These are phyloP conservation scores for Liodrosophila aerea DNA, from an alignment of 2,888 invertebrate species.

Conservation along the genomic window DNA sequence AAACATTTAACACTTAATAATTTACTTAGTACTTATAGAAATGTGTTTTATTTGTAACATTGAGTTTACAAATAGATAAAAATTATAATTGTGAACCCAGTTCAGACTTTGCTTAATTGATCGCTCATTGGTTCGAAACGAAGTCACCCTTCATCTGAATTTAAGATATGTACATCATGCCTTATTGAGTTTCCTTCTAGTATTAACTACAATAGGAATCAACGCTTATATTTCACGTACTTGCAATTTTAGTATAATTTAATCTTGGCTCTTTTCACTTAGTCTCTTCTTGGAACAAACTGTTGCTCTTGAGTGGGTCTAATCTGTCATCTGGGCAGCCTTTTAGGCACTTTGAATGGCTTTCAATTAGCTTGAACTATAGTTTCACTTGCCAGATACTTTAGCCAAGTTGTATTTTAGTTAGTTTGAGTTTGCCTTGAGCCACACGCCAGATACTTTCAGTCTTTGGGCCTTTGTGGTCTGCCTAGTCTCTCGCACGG, in stretches of 20 bases:
- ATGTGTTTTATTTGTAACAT: too few species aligned
- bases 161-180: too few species aligned
- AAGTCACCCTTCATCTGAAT: too few species aligned
- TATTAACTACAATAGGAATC: too few species aligned
- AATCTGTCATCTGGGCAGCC: conserved; percentile 28
- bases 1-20: too few species aligned
- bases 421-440: conserved; percentile 26
- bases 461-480: conserved; percentile 35
- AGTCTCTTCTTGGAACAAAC: conserved; percentile 2
- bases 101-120: too few species aligned
- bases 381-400: conserved; percentile 37
- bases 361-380: conserved; percentile 46
- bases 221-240: too few species aligned
- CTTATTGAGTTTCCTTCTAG: too few species aligned
- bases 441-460: conserved; percentile 27
- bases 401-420: conserved; percentile 23
- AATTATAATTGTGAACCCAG: too few species aligned
- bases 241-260: not conserved
- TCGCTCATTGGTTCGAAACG: too few species aligned
- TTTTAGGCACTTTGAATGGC: conserved; percentile 26
- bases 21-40: too few species aligned
- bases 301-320: conserved; percentile 3
- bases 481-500: conserved; percentile 5
- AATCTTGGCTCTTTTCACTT: not conserved
- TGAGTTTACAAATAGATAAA: too few species aligned